Evolutionary conservation across 2,888 invertebrate genomes (phyloP).

Genomic region (Imbricaverruca yamaguchii): DNA sequence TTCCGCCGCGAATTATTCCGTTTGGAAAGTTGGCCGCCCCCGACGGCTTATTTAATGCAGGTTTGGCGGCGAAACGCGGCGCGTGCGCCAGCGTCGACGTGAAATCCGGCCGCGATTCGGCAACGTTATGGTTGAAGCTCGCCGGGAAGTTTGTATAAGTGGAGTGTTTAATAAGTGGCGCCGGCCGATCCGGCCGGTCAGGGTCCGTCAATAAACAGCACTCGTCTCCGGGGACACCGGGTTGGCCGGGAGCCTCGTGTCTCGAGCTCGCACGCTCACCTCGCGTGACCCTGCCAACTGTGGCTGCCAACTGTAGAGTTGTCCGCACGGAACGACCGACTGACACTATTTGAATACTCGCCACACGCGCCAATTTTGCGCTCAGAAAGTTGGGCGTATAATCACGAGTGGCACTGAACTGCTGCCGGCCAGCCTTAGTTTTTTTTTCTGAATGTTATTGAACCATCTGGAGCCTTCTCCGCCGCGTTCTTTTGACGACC

Average conservation of each 20-base stretch:
- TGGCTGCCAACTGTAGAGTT: too few species aligned
- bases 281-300: too few species aligned
- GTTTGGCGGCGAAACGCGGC: not conserved
- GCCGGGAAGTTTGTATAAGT: slow-evolving; percentile 7
- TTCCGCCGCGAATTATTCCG: slow-evolving; percentile 2
- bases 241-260: not conserved
- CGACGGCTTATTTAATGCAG: not conserved
- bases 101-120: not conserved
- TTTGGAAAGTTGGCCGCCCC: not conserved
- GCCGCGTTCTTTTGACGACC: too few species aligned
- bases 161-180: slow-evolving; percentile 18
- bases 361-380: too few species aligned
- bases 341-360: too few species aligned
- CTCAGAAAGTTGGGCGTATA: too few species aligned
- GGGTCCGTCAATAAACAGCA: not conserved
- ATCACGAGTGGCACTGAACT: too few species aligned
- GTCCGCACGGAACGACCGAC: too few species aligned
- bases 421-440: too few species aligned
- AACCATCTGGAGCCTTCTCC: too few species aligned
- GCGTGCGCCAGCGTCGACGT: not conserved
- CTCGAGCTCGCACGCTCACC: too few species aligned
- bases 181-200: not conserved
- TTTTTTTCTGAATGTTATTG: too few species aligned
- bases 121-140: not conserved
- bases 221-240: not conserved